A percentile compares a stretch with the other conserved stretches of the same genome.
Conservation (phyloP, 2,113 vertebrate genomes). For the Chionomys nivalis region DNA sequence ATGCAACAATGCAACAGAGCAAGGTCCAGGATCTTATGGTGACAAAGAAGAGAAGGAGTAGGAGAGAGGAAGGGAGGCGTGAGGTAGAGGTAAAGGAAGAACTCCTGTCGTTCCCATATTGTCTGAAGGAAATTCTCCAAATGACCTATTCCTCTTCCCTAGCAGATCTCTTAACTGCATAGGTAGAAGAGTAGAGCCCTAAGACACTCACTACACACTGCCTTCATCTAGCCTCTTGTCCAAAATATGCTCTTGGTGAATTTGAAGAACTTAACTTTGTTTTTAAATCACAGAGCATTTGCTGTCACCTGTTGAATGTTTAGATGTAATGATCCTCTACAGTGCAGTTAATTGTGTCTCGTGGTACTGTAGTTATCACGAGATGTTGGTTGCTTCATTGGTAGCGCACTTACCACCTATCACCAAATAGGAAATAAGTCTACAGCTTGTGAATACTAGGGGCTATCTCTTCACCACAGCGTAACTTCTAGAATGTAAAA, state of each 20-base stretch:
- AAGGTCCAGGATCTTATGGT: no score
- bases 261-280: neutral
- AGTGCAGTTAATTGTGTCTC: neutral
- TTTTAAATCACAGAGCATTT: neutral
- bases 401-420: neutral
- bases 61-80: rapidly evolving
- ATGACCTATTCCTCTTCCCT: neutral
- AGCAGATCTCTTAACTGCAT: neutral
- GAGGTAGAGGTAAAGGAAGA: neutral
- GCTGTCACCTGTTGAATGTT: neutral
- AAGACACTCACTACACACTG: neutral
- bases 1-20: neutral
- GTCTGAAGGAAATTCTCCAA: neutral
- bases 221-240: neutral
- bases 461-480: neutral
- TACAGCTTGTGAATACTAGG: neutral
- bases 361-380: neutral
- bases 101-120: no score
- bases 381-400: neutral
- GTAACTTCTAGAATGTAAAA: neutral
- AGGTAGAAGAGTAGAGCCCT: neutral
- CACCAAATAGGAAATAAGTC: neutral
- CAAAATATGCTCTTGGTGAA: neutral
- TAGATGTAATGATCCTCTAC: neutral
- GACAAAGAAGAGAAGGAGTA: neutral